These are phyloP conservation scores for Girardia tigrina DNA, from an alignment of 2,888 invertebrate genomes.

Conservation along the genomic window DNA sequence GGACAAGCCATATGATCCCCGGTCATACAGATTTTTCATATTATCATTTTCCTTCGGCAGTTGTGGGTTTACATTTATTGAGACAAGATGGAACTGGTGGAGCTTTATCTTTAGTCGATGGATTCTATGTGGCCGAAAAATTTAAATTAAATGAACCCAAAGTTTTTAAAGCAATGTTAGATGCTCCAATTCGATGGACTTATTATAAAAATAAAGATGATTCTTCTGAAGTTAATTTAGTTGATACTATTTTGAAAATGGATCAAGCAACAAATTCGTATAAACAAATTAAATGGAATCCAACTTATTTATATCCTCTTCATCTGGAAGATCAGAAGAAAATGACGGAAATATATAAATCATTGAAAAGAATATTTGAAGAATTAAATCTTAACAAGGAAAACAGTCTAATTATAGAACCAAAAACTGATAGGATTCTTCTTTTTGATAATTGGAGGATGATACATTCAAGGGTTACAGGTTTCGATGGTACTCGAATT, in stretches of 20 bases:
- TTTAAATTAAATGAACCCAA: conserved; percentile 14
- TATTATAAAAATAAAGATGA: conserved; percentile 20
- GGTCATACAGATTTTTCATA: conserved; percentile 31
- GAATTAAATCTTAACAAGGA: conserved; percentile 24
- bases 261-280: background rate
- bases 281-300: conserved; percentile 30
- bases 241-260: conserved; percentile 28
- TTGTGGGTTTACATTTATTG: conserved; percentile 33
- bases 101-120: conserved; percentile 30
- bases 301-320: conserved; percentile 28
- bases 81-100: conserved; percentile 30
- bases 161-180: conserved; percentile 24
- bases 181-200: conserved; percentile 26
- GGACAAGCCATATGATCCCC: conserved; percentile 11
- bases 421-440: conserved; percentile 24
- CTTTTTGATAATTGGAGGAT: conserved; percentile 33
- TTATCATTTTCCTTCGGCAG: conserved; percentile 26
- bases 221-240: background rate
- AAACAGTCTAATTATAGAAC: conserved; percentile 2
- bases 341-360: background rate
- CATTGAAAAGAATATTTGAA: background rate
- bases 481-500: conserved; percentile 28
- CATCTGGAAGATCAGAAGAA: background rate
- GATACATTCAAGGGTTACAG: conserved; percentile 28
- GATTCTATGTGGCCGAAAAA: conserved; percentile 29